Evolutionary conservation across 2,113 vertebrate species (phyloP), one percentile per base, ranked within the genome.

Genomic region (Cavia aperea): DNA sequence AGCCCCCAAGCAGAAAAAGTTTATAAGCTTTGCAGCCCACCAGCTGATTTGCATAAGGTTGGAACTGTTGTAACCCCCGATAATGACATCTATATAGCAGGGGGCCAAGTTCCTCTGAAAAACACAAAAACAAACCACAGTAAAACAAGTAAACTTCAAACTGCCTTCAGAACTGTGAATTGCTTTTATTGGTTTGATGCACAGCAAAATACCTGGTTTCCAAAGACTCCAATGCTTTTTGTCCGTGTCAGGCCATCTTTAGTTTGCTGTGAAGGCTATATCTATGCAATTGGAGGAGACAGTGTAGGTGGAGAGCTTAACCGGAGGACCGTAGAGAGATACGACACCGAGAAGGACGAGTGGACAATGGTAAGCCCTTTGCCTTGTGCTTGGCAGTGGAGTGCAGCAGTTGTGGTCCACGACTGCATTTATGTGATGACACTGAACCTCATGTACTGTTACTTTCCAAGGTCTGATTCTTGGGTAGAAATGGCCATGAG

Each of bases 101-200:
- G 99, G 1, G 99, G 99, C 14, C 99, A 99, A 43, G 97, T 99
- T 93, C 98, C 98, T 4, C 98, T 99, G 93, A 99, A 99, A 97
- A 99, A 98, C 96, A 96, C 98, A 0, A 98, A 99, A 98, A 97
- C 97, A 94, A 98, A 98, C 95, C 98, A 98, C 85, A 98, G 97
- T 95, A 99, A 99, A 97, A 98, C 98, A 43, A 98, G 98, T 93
- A 99, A 99, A 97, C 96, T 99, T 11, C 99, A 99, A 96, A 98
- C 98, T 7, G 97, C 98, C 68, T 99, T 99, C 97, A 98, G 98
- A 97, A 98, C 98, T 49, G 99, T 99, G 77, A 99, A 99, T 90
- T 99, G 98, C 96, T 99, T 99, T 97, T 99, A 99, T 91, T 99
- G 99, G 99, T 98, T 99, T 36, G 99, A 99, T 68, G 99, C 99